phyloP scores from a whole-genome alignment of 2,888 invertebrate genomes.

The Dasypolia templi region DNA sequence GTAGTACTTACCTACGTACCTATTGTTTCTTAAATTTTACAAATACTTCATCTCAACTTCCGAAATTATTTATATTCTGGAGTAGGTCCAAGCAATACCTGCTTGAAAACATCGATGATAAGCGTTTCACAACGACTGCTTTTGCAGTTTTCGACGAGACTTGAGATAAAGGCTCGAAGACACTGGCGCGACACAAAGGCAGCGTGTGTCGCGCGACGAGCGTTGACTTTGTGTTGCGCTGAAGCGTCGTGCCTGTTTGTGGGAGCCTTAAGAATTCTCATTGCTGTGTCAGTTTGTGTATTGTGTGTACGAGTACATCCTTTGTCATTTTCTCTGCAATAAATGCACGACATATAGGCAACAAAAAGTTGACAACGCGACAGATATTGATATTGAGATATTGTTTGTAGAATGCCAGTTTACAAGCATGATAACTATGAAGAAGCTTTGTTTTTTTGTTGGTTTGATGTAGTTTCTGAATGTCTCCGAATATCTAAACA shows the following conservation, averaged over 20 bases:
- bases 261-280: constrained; percentile 37
- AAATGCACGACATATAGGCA: constrained; percentile 11
- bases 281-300: constrained; percentile 23
- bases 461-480: neutral
- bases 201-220: too few relatives aligned
- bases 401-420: constrained; percentile 6
- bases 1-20: too few relatives aligned
- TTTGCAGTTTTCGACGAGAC: constrained; percentile 19
- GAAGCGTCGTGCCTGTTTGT: too few relatives aligned
- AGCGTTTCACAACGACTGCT: neutral
- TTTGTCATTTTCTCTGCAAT: constrained; percentile 31
- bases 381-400: neutral
- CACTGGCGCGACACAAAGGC: too few relatives aligned
- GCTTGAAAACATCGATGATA: constrained; percentile 20
- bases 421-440: neutral
- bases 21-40: neutral
- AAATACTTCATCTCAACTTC: neutral
- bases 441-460: neutral
- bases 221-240: too few relatives aligned
- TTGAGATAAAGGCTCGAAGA: too few relatives aligned
- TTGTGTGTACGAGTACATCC: too few relatives aligned
- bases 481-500: neutral
- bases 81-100: constrained; percentile 16
- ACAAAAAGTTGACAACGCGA: constrained; percentile 24
- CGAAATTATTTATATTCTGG: constrained; percentile 5